These are phyloP conservation scores for Oxycera nigricornis DNA, from an alignment of 2,888 invertebrate species.

Conservation along the genomic window DNA sequence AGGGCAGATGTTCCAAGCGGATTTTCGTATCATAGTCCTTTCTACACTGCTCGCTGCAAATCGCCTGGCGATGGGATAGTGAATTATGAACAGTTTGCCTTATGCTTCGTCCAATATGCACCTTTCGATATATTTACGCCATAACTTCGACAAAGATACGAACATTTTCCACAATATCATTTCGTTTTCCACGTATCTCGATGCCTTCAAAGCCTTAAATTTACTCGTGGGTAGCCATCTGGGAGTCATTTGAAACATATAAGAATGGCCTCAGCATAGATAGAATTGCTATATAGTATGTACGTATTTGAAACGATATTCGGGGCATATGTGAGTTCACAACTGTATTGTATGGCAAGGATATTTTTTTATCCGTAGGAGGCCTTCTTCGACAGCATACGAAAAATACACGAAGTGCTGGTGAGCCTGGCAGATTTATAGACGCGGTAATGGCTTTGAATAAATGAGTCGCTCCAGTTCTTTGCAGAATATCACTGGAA, in stretches of 20 bases:
- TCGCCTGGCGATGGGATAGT: too few relatives aligned
- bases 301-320: neutral
- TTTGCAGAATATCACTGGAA: too few relatives aligned
- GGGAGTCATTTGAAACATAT: conserved; percentile 27
- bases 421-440: conserved; percentile 34
- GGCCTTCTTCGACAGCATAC: neutral
- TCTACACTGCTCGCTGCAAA: too few relatives aligned
- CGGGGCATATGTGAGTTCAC: neutral
- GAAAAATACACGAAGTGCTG: neutral
- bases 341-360: too few relatives aligned
- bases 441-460: conserved; percentile 34
- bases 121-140: conserved; percentile 1
- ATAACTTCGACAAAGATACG: neutral
- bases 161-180: neutral
- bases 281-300: neutral
- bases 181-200: neutral
- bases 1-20: too few relatives aligned
- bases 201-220: conserved; percentile 31
- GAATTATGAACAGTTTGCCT: too few relatives aligned
- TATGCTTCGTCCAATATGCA: too few relatives aligned
- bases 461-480: conserved; percentile 30
- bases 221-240: conserved; percentile 25
- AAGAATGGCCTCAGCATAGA: too few relatives aligned
- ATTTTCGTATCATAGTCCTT: too few relatives aligned
- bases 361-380: neutral